phyloP scores from a whole-genome alignment of 1,140 invertebrate genomes.

The Drosophila virilis region DNA sequence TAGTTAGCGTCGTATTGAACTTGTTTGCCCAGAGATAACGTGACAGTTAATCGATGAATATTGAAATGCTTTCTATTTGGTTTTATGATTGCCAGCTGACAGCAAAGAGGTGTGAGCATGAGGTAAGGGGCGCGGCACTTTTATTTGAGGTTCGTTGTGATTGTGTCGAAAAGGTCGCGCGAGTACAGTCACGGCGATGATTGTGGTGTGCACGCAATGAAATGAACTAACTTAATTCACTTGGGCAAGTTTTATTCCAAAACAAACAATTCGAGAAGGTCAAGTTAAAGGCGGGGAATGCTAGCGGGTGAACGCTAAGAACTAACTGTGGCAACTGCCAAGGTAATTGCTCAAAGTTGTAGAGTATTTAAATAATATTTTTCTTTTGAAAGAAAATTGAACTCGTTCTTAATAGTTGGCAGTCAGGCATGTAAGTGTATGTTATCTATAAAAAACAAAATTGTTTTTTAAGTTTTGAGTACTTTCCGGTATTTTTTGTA shows the following conservation, averaged over 20 bases:
- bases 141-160: slow-evolving; percentile 7
- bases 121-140: background rate
- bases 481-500: too few species aligned
- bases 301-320: background rate
- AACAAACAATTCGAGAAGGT: background rate
- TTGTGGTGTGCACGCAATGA: slow-evolving; percentile 20
- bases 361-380: too few species aligned
- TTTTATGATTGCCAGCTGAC: slow-evolving; percentile 38
- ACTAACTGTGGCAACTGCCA: background rate
- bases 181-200: background rate
- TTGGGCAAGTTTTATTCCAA: background rate
- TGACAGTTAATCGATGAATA: slow-evolving; percentile 77
- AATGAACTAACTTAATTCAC: slow-evolving; percentile 10
- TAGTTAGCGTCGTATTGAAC: slow-evolving; percentile 50
- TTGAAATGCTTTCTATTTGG: slow-evolving; percentile 55
- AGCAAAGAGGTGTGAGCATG: background rate
- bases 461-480: too few species aligned
- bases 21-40: slow-evolving; percentile 58
- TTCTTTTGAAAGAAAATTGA: too few species aligned
- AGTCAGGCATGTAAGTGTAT: too few species aligned
- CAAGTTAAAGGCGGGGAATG: background rate
- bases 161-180: slow-evolving; percentile 21
- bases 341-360: too few species aligned
- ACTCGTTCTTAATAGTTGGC: too few species aligned
- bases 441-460: too few species aligned